These are phyloP conservation scores for Siniperca scherzeri DNA, from an alignment of 2,797 vertebrate genomes.

Conservation along the genomic window DNA sequence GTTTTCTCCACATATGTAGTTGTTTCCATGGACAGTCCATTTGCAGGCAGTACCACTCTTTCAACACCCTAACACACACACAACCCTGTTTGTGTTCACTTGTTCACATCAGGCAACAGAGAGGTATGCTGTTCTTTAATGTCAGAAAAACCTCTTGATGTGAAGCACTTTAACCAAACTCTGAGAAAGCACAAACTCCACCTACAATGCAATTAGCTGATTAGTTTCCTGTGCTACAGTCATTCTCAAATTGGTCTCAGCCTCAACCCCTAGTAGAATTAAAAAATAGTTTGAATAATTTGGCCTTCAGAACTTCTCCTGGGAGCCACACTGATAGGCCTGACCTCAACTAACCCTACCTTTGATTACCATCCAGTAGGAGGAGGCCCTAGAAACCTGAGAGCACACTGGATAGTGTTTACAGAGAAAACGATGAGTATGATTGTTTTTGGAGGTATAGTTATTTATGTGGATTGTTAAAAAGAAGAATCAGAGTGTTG, in stretches of 20 bases:
- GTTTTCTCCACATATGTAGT: background rate
- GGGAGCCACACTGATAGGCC: constrained; percentile 55
- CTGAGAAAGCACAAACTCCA: constrained; percentile 47
- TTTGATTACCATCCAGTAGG: constrained; percentile 55
- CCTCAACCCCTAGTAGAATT: constrained; percentile 42
- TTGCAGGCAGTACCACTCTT: background rate
- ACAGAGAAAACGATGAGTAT: constrained; percentile 20
- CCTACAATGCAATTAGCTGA: constrained; percentile 64
- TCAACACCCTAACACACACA: constrained; percentile 1
- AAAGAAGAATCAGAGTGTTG: constrained; percentile 6
- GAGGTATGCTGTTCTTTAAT: constrained; percentile 19
- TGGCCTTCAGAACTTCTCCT: constrained; percentile 52
- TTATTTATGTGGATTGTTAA: background rate
- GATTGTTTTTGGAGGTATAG: background rate
- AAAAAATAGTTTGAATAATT: constrained; percentile 62
- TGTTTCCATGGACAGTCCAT: constrained; percentile 1
- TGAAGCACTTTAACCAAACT: constrained; percentile 43
- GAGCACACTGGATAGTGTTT: constrained; percentile 25
- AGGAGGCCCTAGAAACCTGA: constrained; percentile 49
- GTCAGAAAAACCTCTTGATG: constrained; percentile 31
- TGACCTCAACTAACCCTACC: constrained; percentile 62
- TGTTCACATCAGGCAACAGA: constrained; percentile 21
- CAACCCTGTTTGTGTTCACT: constrained; percentile 13
- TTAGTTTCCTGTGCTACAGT: constrained; percentile 74
- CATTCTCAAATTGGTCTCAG: constrained; percentile 63